Conservation (phyloP, 2,797 vertebrate species). For the Crenichthys baileyi region DNA sequence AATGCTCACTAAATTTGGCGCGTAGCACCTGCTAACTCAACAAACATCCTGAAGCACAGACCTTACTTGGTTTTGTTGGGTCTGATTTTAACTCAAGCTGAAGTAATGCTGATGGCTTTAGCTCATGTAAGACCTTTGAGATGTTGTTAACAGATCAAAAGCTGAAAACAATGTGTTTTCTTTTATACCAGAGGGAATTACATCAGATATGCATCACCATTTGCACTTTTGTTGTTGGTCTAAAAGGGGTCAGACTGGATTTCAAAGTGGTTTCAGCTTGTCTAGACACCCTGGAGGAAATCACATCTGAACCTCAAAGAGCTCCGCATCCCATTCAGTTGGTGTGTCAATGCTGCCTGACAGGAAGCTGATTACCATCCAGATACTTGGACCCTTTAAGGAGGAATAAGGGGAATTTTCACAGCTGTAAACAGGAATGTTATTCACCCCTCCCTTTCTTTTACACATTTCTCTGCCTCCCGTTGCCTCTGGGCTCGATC, state of each 20-base stretch:
- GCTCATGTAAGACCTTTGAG: background rate
- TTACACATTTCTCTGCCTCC: conserved; percentile 12
- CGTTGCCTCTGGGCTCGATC: conserved; percentile 5
- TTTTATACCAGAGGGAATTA: background rate
- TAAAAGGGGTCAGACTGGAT: conserved; percentile 46
- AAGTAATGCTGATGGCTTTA: background rate
- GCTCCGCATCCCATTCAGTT: conserved; percentile 41
- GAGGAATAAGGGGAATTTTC: background rate
- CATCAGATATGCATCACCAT: background rate
- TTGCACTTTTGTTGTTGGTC: background rate
- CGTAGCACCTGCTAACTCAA: background rate
- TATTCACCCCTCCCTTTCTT: background rate
- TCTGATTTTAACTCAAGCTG: background rate
- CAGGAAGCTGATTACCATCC: conserved; percentile 58
- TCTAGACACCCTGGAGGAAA: conserved; percentile 51
- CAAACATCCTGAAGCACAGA: background rate
- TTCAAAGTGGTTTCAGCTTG: conserved; percentile 50
- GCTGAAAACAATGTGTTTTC: background rate
- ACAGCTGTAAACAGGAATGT: background rate
- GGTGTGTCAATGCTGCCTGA: conserved; percentile 43
- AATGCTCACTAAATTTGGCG: background rate
- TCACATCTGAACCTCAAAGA: conserved; percentile 34
- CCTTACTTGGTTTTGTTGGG: background rate
- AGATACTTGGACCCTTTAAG: background rate
- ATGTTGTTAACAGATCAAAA: background rate